Conservation (phyloP, 2,888 invertebrate species). For the Ophion slaviceki region DNA sequence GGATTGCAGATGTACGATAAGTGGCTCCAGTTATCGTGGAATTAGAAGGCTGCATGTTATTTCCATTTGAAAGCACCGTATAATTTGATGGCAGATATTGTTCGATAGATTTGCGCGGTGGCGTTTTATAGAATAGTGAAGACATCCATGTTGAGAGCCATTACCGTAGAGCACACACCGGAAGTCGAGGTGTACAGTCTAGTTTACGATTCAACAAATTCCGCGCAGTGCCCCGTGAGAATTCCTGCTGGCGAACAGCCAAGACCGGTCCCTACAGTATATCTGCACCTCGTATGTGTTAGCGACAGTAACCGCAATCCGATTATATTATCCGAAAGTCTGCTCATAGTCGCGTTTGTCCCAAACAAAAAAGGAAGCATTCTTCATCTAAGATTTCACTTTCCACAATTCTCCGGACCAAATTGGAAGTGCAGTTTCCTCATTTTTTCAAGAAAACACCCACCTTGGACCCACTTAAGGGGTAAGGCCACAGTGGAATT, state of each 20-base stretch:
- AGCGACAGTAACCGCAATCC: conserved; percentile 35
- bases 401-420: neutral
- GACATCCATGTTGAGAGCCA: conserved; percentile 17
- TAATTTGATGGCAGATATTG: conserved; percentile 17
- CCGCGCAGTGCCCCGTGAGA: conserved; percentile 62
- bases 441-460: conserved; percentile 45
- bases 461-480: conserved; percentile 31
- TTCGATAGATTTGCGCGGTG: conserved; percentile 22
- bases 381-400: neutral
- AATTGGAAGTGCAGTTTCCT: conserved; percentile 31
- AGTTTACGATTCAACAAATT: conserved; percentile 74
- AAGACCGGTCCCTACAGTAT: conserved; percentile 42
- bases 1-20: conserved; percentile 39
- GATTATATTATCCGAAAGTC: conserved; percentile 35
- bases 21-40: conserved; percentile 15
- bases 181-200: conserved; percentile 58
- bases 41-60: conserved; percentile 31
- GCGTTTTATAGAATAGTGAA: conserved; percentile 31
- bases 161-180: conserved; percentile 17
- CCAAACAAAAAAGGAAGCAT: neutral
- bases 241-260: conserved; percentile 44
- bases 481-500: no score
- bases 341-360: neutral
- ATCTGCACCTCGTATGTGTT: conserved; percentile 45
- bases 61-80: conserved; percentile 34